These are phyloP conservation scores for Aphis gossypii DNA, from an alignment of 1,140 invertebrate genomes.

Conservation along the genomic window DNA sequence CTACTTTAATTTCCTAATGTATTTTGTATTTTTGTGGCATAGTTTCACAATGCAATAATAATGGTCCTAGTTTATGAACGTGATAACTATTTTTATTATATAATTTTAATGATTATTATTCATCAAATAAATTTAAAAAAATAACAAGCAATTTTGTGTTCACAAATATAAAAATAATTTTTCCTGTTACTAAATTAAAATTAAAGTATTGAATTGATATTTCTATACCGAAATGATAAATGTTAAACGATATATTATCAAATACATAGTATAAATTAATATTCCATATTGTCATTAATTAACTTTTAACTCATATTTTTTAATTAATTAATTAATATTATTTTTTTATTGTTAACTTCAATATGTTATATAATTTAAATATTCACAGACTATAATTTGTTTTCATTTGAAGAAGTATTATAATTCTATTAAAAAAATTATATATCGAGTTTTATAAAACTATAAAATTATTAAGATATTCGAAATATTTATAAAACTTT, in stretches of 20 bases:
- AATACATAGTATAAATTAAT: too few species aligned
- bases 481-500: neutral
- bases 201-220: too few species aligned
- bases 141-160: neutral
- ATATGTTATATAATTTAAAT: neutral
- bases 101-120: neutral
- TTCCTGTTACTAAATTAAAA: neutral
- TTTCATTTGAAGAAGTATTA: neutral
- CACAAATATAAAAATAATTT: neutral
- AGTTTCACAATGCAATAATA: neutral
- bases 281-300: too few species aligned
- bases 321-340: neutral
- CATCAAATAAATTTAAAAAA: neutral
- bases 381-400: neutral
- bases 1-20: neutral
- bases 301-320: neutral
- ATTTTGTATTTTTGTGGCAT: neutral
- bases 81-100: slow-evolving; percentile 3
- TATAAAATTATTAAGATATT: neutral
- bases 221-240: too few species aligned
- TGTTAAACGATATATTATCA: too few species aligned
- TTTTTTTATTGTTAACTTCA: neutral
- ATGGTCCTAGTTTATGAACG: neutral
- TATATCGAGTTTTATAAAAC: neutral
- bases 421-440: neutral